phyloP scores from a whole-genome alignment of 92 coral and sea anemone species.

The Bergia sp. region DNA sequence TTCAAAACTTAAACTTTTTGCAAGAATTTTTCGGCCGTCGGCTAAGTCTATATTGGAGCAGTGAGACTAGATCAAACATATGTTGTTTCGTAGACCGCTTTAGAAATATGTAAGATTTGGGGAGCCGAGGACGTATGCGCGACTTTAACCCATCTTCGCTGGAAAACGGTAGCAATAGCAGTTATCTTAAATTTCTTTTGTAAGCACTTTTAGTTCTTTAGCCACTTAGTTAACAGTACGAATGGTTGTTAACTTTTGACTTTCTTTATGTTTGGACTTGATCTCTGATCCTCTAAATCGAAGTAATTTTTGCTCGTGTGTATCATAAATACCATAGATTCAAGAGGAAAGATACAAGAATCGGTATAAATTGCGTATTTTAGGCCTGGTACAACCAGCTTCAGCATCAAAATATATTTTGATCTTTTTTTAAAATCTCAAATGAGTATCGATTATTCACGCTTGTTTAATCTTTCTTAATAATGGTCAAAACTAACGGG shows the following conservation, averaged over 20 bases:
- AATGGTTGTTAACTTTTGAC: not conserved
- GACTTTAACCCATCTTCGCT: no score
- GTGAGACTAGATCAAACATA: not conserved
- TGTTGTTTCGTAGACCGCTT: not conserved
- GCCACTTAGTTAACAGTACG: not conserved
- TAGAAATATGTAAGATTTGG: no score
- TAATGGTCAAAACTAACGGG: not conserved
- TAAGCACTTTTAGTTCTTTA: not conserved
- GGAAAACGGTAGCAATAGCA: no score
- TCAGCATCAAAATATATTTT: not conserved
- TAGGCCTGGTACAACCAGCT: not conserved
- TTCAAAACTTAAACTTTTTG: not conserved
- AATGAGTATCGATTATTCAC: no score
- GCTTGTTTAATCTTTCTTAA: not conserved
- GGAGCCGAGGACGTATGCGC: no score
- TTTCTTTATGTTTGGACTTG: not conserved
- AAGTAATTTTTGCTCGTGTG: not conserved
- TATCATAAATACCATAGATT: no score
- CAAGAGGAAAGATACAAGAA: not conserved
- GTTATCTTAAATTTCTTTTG: not conserved
- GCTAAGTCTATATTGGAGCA: not conserved
- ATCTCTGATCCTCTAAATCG: not conserved
- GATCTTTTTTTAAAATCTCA: not conserved
- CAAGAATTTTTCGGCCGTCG: no score
- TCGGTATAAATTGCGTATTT: not conserved